Evolutionary conservation across 2,797 vertebrate species (phyloP).

Genomic region (Cephalopachus bancanus): DNA sequence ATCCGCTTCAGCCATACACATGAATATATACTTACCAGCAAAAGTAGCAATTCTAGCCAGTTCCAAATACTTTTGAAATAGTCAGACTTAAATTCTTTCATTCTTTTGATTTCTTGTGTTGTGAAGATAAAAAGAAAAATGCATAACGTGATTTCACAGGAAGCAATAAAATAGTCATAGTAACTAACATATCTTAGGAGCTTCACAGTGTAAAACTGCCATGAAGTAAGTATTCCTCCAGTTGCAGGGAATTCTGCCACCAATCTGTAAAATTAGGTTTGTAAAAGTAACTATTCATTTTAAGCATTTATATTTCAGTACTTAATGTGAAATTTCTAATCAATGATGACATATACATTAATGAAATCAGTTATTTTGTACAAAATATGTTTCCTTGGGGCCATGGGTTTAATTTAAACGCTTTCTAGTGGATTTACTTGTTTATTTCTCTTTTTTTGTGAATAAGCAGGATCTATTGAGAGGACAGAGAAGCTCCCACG

Average conservation of each 20-base stretch:
- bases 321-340: slow-evolving; percentile 50
- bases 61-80: slow-evolving; percentile 87
- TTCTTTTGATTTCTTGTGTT: slow-evolving; percentile 81
- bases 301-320: slow-evolving; percentile 59
- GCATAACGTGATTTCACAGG: slow-evolving; percentile 86
- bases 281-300: slow-evolving; percentile 43
- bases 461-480: too few relatives aligned
- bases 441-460: background rate
- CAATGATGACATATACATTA: background rate
- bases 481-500: too few relatives aligned
- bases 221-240: slow-evolving; percentile 85
- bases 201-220: slow-evolving; percentile 85
- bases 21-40: slow-evolving; percentile 81
- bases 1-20: background rate
- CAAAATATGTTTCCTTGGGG: slow-evolving; percentile 54
- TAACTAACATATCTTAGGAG: slow-evolving; percentile 83
- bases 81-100: slow-evolving; percentile 76
- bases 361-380: slow-evolving; percentile 51
- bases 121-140: slow-evolving; percentile 84
- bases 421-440: slow-evolving; percentile 15
- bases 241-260: slow-evolving; percentile 88
- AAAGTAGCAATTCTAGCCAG: slow-evolving; percentile 86
- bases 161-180: slow-evolving; percentile 87
- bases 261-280: slow-evolving; percentile 84
- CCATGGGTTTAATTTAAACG: slow-evolving; percentile 36